Evolutionary conservation across 2,888 invertebrate species (phyloP), one percentile per base, ranked within the genome.

Genomic region (Cantharis nigra): DNA sequence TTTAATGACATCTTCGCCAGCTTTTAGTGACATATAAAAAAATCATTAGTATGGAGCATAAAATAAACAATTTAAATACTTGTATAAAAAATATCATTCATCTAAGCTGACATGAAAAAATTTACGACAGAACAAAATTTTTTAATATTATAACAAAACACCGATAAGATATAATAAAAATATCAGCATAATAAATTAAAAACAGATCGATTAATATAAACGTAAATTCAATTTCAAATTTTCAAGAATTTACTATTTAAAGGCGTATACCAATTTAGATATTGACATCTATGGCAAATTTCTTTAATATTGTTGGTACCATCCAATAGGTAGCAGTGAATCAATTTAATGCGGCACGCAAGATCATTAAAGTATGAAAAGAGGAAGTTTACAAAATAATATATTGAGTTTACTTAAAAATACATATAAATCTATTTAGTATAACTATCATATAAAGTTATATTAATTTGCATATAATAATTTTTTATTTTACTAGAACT

Each of bases 301-400:
- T 49, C 49, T 67, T 67, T 67, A 67, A 67, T 67, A 67, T 67
- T 67, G 26, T 67, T 26, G 20, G 65, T 67, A 67, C 65, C 65
- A 67, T 67, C 65, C 65, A 67, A 67, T 67, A 67, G 65, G 65
- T 67, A 23, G 65, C 26, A 67, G 65, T 67, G 26, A 26, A 67
- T 67, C 65, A 67, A 67, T 67, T 67, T 23, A 23, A 67, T n/a
- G 65, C 65, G 65, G 65, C 65, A 67, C 65, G 65, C 65, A 67
- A 67, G 26, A 26, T 67, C 65, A 67, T 67, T 67, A 67, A 67
- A 26, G 26, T 67, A 67, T 23, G 65, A 67, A 65, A 67, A 67
- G 20, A 26, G 65, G 26, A 67, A 67, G 65, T 67, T 67, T 18
- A 67, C 26, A 23, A 67, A 67, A 20, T 16, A 14, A 67, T 20